These are phyloP conservation scores for Lasiurus cinereus DNA, from an alignment of 2,113 vertebrate genomes.

Conservation along the genomic window DNA sequence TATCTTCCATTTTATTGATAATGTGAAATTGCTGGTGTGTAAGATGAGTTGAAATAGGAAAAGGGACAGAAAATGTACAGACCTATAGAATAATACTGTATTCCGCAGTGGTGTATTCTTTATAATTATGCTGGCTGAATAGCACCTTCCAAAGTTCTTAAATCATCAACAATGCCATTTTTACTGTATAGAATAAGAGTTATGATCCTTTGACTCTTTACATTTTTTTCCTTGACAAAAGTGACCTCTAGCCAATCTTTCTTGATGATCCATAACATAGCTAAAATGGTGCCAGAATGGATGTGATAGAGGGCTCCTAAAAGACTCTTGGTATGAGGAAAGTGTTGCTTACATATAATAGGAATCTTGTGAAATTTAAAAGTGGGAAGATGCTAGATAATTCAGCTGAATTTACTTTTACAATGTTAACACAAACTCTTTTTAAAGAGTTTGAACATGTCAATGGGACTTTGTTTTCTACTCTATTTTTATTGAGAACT, in stretches of 20 bases:
- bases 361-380: slow-evolving; percentile 39
- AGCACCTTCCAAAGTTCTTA: slow-evolving; percentile 72
- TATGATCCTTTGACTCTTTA: slow-evolving; percentile 79
- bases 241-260: slow-evolving; percentile 76
- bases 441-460: not conserved
- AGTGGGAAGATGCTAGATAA: not conserved
- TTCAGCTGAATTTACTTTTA: slow-evolving; percentile 23
- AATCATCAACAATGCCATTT: slow-evolving; percentile 79
- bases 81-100: slow-evolving; percentile 55
- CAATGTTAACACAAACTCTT: not conserved
- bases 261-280: slow-evolving; percentile 67
- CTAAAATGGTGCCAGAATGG: slow-evolving; percentile 22
- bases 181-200: slow-evolving; percentile 76
- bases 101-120: slow-evolving; percentile 64
- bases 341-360: slow-evolving; percentile 17
- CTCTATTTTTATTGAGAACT: not conserved
- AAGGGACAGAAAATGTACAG: slow-evolving; percentile 72
- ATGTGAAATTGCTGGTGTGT: slow-evolving; percentile 52
- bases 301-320: slow-evolving; percentile 68
- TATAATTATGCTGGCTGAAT: slow-evolving; percentile 66
- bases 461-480: not conserved
- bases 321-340: not conserved
- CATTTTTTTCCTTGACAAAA: slow-evolving; percentile 82
- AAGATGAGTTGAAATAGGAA: slow-evolving; percentile 72
- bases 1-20: slow-evolving; percentile 64